These are phyloP conservation scores for Salminus brasiliensis DNA, from an alignment of 2,113 vertebrate species.

Conservation along the genomic window DNA sequence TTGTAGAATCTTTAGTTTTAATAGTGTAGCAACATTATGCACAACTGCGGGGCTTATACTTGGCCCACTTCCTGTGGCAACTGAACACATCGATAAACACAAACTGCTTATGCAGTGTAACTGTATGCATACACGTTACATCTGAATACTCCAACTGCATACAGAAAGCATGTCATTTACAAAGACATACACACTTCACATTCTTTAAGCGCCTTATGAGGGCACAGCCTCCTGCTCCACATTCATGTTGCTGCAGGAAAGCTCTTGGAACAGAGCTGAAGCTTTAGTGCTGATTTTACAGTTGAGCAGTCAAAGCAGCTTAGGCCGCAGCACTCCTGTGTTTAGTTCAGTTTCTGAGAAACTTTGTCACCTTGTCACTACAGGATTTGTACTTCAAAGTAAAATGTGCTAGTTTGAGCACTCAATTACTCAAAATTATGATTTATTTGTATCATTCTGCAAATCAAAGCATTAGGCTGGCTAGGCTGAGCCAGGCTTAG, in stretches of 20 bases:
- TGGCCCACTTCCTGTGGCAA: too few species aligned
- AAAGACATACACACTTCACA: background rate
- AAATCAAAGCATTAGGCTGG: conserved; percentile 53
- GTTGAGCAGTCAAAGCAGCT: conserved; percentile 40
- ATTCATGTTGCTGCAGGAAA: background rate
- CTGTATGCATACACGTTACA: background rate
- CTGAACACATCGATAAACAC: background rate
- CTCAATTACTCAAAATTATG: background rate
- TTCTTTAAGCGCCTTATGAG: background rate
- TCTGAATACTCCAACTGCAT: background rate
- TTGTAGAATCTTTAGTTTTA: too few species aligned
- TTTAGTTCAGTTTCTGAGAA: conserved; percentile 57
- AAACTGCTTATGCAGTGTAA: background rate
- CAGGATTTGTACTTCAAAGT: conserved; percentile 66
- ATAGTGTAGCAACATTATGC: too few species aligned
- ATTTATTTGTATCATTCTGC: conserved; percentile 63
- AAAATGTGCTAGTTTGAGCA: conserved; percentile 59
- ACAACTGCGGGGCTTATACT: too few species aligned
- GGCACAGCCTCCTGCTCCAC: background rate
- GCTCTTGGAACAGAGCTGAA: background rate
- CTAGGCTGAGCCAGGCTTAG: conserved; percentile 59
- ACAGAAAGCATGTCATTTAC: background rate
- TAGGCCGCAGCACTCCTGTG: conserved; percentile 12
- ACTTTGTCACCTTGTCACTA: conserved; percentile 35
- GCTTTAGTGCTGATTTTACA: conserved; percentile 37